Evolutionary conservation across 2,888 invertebrate genomes (phyloP).

Genomic region (Lepidocyrtinus sp.): DNA sequence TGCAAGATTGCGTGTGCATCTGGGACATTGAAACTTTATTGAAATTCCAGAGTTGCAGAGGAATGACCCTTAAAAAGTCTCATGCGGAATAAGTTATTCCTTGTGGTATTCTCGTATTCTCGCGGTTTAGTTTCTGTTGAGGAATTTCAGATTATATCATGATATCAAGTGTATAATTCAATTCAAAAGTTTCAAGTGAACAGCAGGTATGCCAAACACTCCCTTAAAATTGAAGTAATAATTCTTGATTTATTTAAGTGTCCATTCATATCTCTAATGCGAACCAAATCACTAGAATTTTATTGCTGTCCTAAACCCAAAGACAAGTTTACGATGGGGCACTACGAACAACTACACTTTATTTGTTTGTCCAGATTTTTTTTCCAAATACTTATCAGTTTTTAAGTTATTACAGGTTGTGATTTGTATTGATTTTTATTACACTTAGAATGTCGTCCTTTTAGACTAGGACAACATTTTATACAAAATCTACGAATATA

Average conservation of each 20-base stretch:
- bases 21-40: background rate
- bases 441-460: conserved; percentile 6
- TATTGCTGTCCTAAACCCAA: background rate
- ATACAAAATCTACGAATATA: too few relatives aligned
- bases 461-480: conserved; percentile 8
- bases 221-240: background rate
- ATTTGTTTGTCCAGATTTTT: background rate
- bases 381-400: conserved; percentile 9
- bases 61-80: background rate
- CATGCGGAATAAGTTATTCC: background rate
- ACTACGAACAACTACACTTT: background rate
- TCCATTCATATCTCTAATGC: too few relatives aligned
- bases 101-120: conserved; percentile 13
- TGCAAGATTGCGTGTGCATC: background rate
- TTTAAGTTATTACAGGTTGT: background rate
- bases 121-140: too few relatives aligned
- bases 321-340: background rate
- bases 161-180: conserved; percentile 1
- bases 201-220: background rate
- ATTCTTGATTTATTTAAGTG: background rate
- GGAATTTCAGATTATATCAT: background rate
- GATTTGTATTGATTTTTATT: conserved; percentile 6
- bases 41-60: background rate
- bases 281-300: background rate
- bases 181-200: background rate